Evolutionary conservation across 64 coral and sea anemone species (phyloP).

Genomic region (Porites lutea): DNA sequence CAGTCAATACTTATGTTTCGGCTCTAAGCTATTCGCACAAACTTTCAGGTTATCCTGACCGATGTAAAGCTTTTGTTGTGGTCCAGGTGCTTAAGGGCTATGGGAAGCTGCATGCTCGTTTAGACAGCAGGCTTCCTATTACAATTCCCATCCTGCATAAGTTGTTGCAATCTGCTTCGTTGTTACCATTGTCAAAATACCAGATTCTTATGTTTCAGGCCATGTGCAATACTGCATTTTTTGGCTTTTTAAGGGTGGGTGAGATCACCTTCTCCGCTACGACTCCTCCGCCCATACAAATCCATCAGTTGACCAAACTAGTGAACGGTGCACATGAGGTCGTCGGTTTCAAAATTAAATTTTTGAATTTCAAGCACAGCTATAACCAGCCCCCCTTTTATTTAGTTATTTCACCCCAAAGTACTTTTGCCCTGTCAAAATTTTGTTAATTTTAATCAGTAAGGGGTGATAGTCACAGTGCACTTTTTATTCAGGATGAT

Average conservation of each 20-base stretch:
- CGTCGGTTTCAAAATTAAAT: neutral
- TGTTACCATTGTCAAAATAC: neutral
- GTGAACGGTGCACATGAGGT: neutral
- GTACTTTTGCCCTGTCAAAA: slow-evolving; percentile 32
- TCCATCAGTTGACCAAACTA: neutral
- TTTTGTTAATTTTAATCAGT: neutral
- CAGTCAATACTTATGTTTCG: slow-evolving; percentile 50
- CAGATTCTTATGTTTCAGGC: slow-evolving; percentile 54
- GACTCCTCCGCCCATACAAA: neutral
- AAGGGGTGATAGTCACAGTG: neutral
- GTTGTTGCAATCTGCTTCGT: neutral
- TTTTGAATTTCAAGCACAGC: neutral
- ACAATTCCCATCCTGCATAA: slow-evolving; percentile 57
- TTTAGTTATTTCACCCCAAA: neutral
- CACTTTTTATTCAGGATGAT: slow-evolving; percentile 8
- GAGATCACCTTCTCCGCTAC: neutral
- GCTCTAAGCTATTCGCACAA: slow-evolving; percentile 62
- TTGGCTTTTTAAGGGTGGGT: neutral
- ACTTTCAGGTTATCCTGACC: neutral
- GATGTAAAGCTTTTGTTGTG: slow-evolving; percentile 14
- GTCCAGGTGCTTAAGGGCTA: slow-evolving; percentile 67
- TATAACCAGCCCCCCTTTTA: slow-evolving; percentile 29
- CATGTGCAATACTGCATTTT: slow-evolving; percentile 26
- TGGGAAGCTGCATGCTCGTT: slow-evolving; percentile 24
- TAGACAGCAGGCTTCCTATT: slow-evolving; percentile 68